Conservation (phyloP, 2,888 invertebrate species). For the Xylophagus ater region DNA sequence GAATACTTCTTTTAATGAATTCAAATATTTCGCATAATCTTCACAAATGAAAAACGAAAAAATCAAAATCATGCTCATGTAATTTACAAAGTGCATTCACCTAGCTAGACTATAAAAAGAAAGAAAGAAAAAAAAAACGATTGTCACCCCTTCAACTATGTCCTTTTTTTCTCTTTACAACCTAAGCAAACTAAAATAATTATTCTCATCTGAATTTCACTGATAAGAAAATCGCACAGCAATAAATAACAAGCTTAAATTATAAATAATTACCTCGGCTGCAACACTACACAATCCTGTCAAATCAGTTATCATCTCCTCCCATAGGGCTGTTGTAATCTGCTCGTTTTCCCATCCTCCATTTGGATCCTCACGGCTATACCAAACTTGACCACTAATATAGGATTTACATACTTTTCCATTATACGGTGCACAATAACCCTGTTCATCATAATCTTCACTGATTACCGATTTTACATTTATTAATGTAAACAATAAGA, state of each 20-base stretch:
- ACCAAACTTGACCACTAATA: slow-evolving; percentile 60
- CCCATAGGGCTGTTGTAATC: slow-evolving; percentile 73
- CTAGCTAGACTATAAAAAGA: not conserved
- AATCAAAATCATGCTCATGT: no score
- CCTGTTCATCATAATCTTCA: slow-evolving; percentile 33
- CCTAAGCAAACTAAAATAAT: not conserved
- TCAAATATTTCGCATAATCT: no score
- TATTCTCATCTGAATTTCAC: not conserved
- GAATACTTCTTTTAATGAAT: no score
- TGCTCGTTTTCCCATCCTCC: slow-evolving; percentile 74
- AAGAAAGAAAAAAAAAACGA: not conserved
- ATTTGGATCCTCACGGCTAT: slow-evolving; percentile 49
- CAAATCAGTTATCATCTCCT: slow-evolving; percentile 68
- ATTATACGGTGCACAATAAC: slow-evolving; percentile 79
- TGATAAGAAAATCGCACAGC: slow-evolving; percentile 8
- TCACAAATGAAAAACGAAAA: no score
- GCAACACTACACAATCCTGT: slow-evolving; percentile 74
- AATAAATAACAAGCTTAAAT: slow-evolving; percentile 14
- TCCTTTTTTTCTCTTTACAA: no score
- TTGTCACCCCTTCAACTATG: not conserved
- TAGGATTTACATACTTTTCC: slow-evolving; percentile 69
- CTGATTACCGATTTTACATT: not conserved
- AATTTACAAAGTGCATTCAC: no score
- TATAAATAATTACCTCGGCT: slow-evolving; percentile 54
- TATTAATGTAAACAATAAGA: slow-evolving; percentile 7